Conservation (phyloP, 2,797 vertebrate genomes). For the Galagoides demidoff region DNA sequence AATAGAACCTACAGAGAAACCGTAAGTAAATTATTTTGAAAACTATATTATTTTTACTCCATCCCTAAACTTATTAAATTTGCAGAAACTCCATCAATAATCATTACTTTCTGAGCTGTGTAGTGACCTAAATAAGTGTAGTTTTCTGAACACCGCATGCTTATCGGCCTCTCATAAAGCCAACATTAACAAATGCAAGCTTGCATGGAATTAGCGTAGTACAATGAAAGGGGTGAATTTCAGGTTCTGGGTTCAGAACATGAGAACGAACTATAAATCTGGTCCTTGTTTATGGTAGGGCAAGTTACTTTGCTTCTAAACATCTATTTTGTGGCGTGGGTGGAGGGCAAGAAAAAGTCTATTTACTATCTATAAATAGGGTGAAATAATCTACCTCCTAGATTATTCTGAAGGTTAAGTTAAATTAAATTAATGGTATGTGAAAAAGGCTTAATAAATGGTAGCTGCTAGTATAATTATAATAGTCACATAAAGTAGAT, state of each 20-base stretch:
- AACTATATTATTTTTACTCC: not conserved
- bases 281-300: not conserved
- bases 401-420: not conserved
- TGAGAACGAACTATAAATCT: not conserved
- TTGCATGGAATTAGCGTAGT: not conserved
- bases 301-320: conserved; percentile 14
- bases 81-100: not conserved
- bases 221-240: not conserved
- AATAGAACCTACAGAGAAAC: conserved; percentile 12
- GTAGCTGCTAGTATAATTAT: not conserved
- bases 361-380: not conserved
- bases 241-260: not conserved
- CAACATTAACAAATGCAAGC: not conserved
- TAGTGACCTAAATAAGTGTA: conserved; percentile 8
- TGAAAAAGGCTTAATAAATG: not conserved
- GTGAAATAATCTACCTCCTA: not conserved
- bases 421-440: conserved; percentile 20
- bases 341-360: not conserved
- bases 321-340: not conserved
- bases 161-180: not conserved
- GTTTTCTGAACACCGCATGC: not conserved
- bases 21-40: conserved; percentile 7
- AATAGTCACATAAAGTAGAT: not conserved
- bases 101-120: not conserved
- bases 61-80: not conserved